Evolutionary conservation across 2,797 vertebrate species (phyloP).

Genomic region (Acanthornis magna): DNA sequence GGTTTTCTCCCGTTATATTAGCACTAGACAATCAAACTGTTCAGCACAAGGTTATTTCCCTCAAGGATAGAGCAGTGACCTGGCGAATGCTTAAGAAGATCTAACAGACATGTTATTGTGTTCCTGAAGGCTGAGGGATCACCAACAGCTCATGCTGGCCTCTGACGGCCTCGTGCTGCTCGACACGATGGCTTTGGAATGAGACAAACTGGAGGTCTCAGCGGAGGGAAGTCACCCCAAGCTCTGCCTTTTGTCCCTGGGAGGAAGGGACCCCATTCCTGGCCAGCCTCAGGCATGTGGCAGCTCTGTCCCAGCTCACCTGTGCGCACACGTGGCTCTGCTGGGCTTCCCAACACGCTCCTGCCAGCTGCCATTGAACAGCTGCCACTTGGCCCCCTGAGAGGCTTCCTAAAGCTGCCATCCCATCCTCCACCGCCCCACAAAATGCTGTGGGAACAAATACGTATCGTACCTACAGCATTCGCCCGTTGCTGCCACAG

Average conservation of each 20-base stretch:
- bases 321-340: rapidly evolving
- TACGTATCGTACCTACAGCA: not conserved
- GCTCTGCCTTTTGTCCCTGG: not conserved
- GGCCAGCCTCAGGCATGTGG: not conserved
- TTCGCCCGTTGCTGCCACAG: not conserved
- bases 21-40: not conserved
- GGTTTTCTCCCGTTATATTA: slow-evolving; percentile 46
- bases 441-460: not conserved
- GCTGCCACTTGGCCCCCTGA: not conserved
- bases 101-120: slow-evolving; percentile 60
- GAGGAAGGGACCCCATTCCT: not conserved
- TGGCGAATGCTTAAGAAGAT: slow-evolving; percentile 6
- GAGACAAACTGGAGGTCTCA: not conserved
- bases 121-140: slow-evolving; percentile 35
- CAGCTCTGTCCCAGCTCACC: not conserved
- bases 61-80: not conserved
- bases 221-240: not conserved
- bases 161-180: slow-evolving; percentile 29
- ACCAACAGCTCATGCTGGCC: not conserved
- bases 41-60: slow-evolving; percentile 23
- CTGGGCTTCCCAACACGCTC: rapidly evolving
- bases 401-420: not conserved
- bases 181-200: not conserved
- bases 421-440: not conserved
- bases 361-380: not conserved